Evolutionary conservation across 2,888 invertebrate genomes (phyloP).

Genomic region (Chorisops tibialis): DNA sequence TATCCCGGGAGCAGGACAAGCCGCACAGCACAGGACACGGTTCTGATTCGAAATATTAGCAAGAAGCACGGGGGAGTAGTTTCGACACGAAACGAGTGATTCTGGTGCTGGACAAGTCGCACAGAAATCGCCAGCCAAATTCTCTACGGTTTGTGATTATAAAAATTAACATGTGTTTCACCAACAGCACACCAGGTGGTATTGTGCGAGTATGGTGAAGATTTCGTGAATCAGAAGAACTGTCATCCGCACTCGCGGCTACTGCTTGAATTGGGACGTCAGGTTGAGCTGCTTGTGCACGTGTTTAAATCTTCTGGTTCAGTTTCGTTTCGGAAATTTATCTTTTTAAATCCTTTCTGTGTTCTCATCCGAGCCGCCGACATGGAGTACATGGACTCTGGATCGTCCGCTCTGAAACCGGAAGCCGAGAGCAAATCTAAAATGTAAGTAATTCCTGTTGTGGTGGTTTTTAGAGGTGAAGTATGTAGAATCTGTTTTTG

Average conservation of each 20-base stretch:
- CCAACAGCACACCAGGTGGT: no score
- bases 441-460: conserved; percentile 10
- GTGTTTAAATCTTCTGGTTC: not conserved
- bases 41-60: no score
- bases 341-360: not conserved
- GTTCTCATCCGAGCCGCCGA: not conserved
- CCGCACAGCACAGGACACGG: no score
- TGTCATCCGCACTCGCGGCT: not conserved
- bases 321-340: conserved; percentile 1
- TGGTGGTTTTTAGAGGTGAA: not conserved
- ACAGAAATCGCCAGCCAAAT: no score
- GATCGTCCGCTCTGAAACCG: not conserved
- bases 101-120: no score
- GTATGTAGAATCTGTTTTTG: not conserved
- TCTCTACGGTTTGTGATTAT: no score
- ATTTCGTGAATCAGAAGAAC: no score
- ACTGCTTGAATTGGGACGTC: not conserved
- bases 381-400: conserved; percentile 16
- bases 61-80: no score
- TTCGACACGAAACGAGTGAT: no score
- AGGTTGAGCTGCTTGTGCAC: not conserved
- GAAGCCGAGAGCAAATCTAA: not conserved
- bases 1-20: no score
- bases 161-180: no score
- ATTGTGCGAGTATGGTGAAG: no score